A percentile compares a stretch with the other conserved stretches of the same genome.
Conservation (phyloP, 2,888 invertebrate species). For the Brachylomia viminalis region DNA sequence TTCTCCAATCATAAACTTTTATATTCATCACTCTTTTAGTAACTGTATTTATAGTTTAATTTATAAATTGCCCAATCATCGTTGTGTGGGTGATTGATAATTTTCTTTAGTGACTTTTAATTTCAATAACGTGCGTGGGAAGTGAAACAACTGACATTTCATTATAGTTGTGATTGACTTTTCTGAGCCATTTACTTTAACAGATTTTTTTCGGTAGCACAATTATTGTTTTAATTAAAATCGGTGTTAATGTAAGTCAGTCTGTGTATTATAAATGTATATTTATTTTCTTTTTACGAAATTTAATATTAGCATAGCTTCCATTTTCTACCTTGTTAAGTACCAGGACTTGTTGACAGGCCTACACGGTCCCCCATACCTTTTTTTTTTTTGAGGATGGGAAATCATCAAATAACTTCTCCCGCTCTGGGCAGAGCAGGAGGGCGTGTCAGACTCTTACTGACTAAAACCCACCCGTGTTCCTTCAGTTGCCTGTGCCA, state of each 20-base stretch:
- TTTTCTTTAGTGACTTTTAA: conserved; percentile 28
- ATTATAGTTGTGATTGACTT: conserved; percentile 17
- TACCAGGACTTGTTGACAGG: no score
- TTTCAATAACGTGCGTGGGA: conserved; percentile 36
- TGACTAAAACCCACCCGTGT: no score
- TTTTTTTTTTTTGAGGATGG: no score
- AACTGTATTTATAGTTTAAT: background rate
- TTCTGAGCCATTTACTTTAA: background rate
- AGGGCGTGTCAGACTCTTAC: no score
- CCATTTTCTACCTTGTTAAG: no score
- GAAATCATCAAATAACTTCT: no score
- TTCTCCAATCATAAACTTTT: background rate
- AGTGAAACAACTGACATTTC: conserved; percentile 20
- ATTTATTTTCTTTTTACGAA: background rate
- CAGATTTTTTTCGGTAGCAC: conserved; percentile 4
- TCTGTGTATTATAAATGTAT: background rate
- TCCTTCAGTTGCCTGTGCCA: no score
- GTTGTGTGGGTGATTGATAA: conserved; percentile 30
- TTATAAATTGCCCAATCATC: conserved; percentile 16
- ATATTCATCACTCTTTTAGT: background rate
- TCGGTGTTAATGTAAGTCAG: background rate
- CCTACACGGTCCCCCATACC: no score
- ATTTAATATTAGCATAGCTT: no score
- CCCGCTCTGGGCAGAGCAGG: no score
- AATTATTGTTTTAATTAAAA: conserved; percentile 10